These are phyloP conservation scores for Rotaria socialis DNA, from an alignment of 2,888 invertebrate genomes.

Conservation along the genomic window DNA sequence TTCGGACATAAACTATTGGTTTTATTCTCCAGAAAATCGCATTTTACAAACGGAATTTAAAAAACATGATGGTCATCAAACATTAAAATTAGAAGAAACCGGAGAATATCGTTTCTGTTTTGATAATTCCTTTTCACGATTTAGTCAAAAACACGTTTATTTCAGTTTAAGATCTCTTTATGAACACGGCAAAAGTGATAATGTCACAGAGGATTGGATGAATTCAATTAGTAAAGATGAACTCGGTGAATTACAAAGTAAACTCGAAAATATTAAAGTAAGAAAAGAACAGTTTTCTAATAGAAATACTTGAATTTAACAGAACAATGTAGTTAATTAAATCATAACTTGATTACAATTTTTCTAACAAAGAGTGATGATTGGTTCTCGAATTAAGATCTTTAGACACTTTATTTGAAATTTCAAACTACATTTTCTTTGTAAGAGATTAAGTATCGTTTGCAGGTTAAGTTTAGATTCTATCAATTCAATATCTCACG, in stretches of 20 bases:
- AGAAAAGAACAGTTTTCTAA: background rate
- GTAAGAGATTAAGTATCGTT: too few relatives aligned
- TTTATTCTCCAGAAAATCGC: constrained; percentile 42
- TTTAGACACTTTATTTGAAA: too few relatives aligned
- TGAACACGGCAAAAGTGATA: background rate
- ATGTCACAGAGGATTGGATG: background rate
- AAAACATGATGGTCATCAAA: constrained; percentile 43
- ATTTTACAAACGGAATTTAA: constrained; percentile 36
- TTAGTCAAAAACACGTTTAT: constrained; percentile 69
- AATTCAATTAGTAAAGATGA: constrained; percentile 59
- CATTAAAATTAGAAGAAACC: constrained; percentile 44
- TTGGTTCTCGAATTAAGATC: too few relatives aligned
- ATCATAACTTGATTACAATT: too few relatives aligned
- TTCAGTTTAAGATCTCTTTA: background rate
- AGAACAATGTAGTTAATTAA: too few relatives aligned
- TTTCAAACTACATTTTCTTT: too few relatives aligned
- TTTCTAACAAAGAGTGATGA: too few relatives aligned
- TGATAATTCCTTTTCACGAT: constrained; percentile 78
- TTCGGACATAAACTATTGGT: constrained; percentile 42
- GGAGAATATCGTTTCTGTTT: constrained; percentile 82
- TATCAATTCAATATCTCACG: too few relatives aligned
- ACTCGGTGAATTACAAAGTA: constrained; percentile 62
- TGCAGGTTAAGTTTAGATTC: too few relatives aligned
- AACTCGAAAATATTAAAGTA: constrained; percentile 58
- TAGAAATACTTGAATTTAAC: too few relatives aligned